Conservation (phyloP, 2,797 vertebrate genomes). For the Anisognathus igniventris region DNA sequence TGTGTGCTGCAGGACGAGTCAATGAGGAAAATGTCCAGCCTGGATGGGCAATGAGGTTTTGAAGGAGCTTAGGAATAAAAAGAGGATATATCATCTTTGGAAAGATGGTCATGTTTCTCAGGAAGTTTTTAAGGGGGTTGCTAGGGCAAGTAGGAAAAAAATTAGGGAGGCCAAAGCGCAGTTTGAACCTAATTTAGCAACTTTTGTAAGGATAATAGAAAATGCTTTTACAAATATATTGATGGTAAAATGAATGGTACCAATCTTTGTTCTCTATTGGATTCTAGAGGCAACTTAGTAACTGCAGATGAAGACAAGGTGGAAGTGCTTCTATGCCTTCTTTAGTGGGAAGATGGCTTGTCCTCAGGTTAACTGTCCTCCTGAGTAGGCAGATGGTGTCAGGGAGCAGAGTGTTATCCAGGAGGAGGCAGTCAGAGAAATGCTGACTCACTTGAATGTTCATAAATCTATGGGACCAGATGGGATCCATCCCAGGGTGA, state of each 20-base stretch:
- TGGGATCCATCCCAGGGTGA: background rate
- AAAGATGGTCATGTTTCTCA: background rate
- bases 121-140: background rate
- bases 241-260: background rate
- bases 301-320: background rate
- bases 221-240: background rate
- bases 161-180: background rate
- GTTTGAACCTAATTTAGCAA: background rate
- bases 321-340: background rate
- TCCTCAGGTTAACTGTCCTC: background rate
- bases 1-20: fast-evolving
- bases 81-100: background rate
- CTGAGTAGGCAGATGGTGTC: background rate
- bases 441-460: background rate
- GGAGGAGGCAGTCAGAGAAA: background rate
- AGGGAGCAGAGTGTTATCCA: background rate
- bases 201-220: background rate
- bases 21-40: fast-evolving
- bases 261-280: background rate
- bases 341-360: background rate
- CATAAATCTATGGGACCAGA: background rate
- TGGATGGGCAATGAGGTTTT: background rate
- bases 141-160: background rate
- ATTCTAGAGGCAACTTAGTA: background rate
- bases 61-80: background rate